Percentiles rank a stretch among this genome's conserved stretches.
These are phyloP conservation scores for Cecidostiba fungosa DNA, from an alignment of 2,888 invertebrate genomes.

Conservation along the genomic window DNA sequence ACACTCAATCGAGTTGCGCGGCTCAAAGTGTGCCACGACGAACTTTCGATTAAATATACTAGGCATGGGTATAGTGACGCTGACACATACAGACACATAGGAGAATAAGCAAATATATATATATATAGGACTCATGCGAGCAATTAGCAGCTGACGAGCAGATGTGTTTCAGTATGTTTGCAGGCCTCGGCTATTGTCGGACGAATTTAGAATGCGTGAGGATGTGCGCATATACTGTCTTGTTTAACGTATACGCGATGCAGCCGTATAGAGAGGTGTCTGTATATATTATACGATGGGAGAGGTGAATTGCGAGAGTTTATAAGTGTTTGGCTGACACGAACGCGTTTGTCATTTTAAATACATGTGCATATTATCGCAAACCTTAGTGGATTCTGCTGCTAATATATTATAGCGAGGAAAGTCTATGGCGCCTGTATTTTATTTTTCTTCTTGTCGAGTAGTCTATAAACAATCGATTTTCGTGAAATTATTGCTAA, in stretches of 20 bases:
- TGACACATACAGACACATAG: neutral
- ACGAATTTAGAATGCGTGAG: slow-evolving; percentile 7
- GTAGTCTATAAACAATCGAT: no score
- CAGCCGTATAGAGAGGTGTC: no score
- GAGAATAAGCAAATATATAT: neutral
- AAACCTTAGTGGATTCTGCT: no score
- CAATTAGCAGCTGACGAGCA: slow-evolving; percentile 69
- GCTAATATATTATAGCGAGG: no score
- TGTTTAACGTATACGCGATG: no score
- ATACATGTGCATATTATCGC: no score
- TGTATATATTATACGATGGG: neutral
- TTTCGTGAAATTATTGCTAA: neutral
- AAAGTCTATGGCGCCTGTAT: neutral
- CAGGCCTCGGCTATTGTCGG: neutral
- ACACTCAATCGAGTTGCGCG: neutral
- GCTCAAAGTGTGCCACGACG: slow-evolving; percentile 56
- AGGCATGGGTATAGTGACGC: neutral
- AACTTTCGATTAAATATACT: slow-evolving; percentile 48
- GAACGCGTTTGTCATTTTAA: slow-evolving; percentile 4
- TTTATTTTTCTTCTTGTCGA: neutral
- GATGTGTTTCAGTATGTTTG: slow-evolving; percentile 62
- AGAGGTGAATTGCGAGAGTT: neutral
- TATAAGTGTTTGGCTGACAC: neutral
- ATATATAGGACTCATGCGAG: slow-evolving; percentile 3
- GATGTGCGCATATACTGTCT: neutral